Conservation (phyloP, 1,140 invertebrate species). For the Elysia chlorotica region DNA sequence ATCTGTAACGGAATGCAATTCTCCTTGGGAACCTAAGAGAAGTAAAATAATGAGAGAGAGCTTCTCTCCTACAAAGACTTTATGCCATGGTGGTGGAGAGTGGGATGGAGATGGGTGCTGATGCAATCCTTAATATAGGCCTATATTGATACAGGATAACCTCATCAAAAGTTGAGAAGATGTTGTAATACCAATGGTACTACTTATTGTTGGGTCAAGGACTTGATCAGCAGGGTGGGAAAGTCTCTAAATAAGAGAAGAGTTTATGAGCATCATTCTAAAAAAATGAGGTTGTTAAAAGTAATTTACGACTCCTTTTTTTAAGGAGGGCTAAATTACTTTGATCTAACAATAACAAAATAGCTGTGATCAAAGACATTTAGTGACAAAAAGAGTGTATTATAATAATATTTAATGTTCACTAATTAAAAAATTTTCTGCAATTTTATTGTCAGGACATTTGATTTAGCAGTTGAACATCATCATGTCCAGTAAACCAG, state of each 20-base stretch:
- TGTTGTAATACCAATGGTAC: background rate
- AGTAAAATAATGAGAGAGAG: no score
- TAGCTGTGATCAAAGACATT: no score
- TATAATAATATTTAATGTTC: no score
- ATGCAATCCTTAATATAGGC: background rate
- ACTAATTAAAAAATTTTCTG: no score
- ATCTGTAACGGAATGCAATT: no score
- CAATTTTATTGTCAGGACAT: background rate
- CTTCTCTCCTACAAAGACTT: no score
- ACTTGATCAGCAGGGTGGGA: background rate
- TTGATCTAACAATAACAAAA: no score
- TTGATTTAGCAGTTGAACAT: background rate
- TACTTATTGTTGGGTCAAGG: no score
- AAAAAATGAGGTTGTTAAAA: background rate
- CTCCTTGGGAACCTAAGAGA: no score
- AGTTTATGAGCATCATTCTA: background rate
- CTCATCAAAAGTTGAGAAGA: background rate
- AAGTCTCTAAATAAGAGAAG: background rate
- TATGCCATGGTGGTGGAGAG: background rate
- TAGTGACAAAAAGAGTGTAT: no score
- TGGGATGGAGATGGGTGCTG: background rate
- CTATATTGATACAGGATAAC: background rate
- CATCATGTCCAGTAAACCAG: background rate
- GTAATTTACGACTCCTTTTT: background rate
- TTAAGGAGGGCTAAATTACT: no score